Percentiles rank a stretch among this genome's conserved stretches.
Conservation (phyloP, 2,113 vertebrate species). For the Gila orcuttii region DNA sequence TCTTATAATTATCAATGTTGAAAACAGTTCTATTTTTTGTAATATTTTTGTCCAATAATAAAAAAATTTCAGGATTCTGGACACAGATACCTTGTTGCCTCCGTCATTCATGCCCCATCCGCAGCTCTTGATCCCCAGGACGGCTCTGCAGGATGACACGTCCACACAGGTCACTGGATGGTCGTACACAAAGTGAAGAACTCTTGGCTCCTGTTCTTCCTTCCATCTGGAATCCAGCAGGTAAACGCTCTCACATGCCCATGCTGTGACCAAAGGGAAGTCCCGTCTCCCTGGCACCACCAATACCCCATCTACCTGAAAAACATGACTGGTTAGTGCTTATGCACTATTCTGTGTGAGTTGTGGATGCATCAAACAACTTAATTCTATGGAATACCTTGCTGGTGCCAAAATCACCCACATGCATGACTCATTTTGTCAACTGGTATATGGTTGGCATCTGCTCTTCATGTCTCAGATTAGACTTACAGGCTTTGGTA, state of each 20-base stretch:
- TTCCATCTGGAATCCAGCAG: slow-evolving; percentile 74
- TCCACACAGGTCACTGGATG: slow-evolving; percentile 92
- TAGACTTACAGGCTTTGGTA: slow-evolving; percentile 86
- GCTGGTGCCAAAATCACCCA: neutral
- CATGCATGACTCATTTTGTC: neutral
- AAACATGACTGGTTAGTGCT: neutral
- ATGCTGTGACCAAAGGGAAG: slow-evolving; percentile 75
- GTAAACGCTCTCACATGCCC: slow-evolving; percentile 85
- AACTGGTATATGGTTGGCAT: slow-evolving; percentile 19
- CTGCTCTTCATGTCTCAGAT: neutral
- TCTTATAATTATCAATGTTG: neutral
- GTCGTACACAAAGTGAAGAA: slow-evolving; percentile 87
- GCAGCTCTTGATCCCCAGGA: slow-evolving; percentile 86
- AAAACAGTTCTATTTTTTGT: neutral
- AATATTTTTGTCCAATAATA: neutral
- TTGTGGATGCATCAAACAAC: neutral
- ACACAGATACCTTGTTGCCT: slow-evolving; percentile 87
- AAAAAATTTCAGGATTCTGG: neutral
- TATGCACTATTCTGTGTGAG: neutral
- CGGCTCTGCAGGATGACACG: slow-evolving; percentile 77
- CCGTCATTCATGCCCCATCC: slow-evolving; percentile 89
- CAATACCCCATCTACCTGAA: slow-evolving; percentile 84
- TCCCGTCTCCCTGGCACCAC: slow-evolving; percentile 80
- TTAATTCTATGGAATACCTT: neutral
- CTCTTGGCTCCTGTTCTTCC: slow-evolving; percentile 22